Evolutionary conservation across 2,797 vertebrate species (phyloP).

Genomic region (Antrozous pallidus): DNA sequence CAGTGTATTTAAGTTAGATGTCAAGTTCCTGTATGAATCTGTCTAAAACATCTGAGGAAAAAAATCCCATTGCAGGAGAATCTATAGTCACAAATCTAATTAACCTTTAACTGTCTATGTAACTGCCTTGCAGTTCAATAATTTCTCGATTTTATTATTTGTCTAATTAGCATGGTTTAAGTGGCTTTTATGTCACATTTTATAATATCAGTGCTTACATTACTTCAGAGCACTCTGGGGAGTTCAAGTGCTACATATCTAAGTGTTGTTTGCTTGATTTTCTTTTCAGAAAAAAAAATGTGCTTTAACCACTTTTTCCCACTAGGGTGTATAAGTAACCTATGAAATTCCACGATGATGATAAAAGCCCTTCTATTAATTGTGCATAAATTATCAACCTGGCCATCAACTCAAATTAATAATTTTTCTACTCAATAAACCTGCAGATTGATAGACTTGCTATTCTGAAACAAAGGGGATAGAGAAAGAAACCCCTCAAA

Average conservation of each 20-base stretch:
- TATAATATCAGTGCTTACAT: conserved; percentile 52
- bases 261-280: not conserved
- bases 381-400: conserved; percentile 63
- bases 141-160: conserved; percentile 61
- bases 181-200: conserved; percentile 66
- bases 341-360: conserved; percentile 49
- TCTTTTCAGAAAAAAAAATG: not conserved
- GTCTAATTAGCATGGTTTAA: conserved; percentile 60
- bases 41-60: conserved; percentile 28
- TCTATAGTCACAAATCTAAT: conserved; percentile 57
- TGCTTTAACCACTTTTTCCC: conserved; percentile 73
- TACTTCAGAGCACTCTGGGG: conserved; percentile 34
- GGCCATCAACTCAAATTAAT: conserved; percentile 68
- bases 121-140: conserved; percentile 36
- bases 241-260: not conserved
- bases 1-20: not conserved
- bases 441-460: conserved; percentile 45
- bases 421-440: conserved; percentile 61
- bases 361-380: conserved; percentile 44
- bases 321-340: conserved; percentile 82
- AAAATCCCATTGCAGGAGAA: conserved; percentile 47
- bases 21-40: conserved; percentile 36
- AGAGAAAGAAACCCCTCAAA: conserved; percentile 27
- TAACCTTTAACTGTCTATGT: conserved; percentile 68
- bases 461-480: conserved; percentile 61